phyloP scores from a whole-genome alignment of 1,140 invertebrate species.

The Drosophila guanche region DNA sequence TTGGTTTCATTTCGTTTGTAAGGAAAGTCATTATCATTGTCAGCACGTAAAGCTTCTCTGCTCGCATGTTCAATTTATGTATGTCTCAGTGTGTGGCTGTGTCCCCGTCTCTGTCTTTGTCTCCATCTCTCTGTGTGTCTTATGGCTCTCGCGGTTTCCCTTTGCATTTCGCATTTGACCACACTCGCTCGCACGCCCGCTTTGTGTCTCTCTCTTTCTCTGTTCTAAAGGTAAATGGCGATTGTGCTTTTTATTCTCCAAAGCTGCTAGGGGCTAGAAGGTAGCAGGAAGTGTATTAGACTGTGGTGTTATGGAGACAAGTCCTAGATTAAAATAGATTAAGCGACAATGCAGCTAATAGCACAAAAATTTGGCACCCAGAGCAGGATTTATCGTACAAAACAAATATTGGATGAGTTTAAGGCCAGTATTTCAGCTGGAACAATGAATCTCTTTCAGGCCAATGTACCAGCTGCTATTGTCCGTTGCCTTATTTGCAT shows the following conservation, averaged over 20 bases:
- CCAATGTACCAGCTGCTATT: no score
- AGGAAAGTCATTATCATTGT: slow-evolving; percentile 73
- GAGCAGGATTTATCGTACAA: no score
- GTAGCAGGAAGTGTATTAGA: slow-evolving; percentile 25
- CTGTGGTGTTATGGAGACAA: slow-evolving; percentile 1
- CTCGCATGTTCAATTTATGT: slow-evolving; percentile 55
- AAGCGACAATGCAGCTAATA: no score
- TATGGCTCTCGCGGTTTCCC: slow-evolving; percentile 52
- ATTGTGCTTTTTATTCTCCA: slow-evolving; percentile 27
- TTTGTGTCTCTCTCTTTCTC: slow-evolving; percentile 4
- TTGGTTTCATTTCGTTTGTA: neutral
- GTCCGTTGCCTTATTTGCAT: no score
- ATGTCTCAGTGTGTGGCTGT: neutral
- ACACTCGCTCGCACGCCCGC: slow-evolving; percentile 4
- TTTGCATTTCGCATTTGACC: slow-evolving; percentile 58
- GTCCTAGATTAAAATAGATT: slow-evolving; percentile 2
- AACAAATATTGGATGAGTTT: no score
- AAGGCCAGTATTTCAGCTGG: neutral
- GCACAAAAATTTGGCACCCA: no score
- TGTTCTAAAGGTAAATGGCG: slow-evolving; percentile 21
- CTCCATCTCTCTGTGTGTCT: slow-evolving; percentile 7
- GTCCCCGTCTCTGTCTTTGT: neutral
- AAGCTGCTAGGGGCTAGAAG: slow-evolving; percentile 20
- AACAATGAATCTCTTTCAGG: no score
- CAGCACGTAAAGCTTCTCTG: slow-evolving; percentile 66